These are phyloP conservation scores for Saturnia japonica DNA, from an alignment of 2,888 invertebrate species.

Conservation along the genomic window DNA sequence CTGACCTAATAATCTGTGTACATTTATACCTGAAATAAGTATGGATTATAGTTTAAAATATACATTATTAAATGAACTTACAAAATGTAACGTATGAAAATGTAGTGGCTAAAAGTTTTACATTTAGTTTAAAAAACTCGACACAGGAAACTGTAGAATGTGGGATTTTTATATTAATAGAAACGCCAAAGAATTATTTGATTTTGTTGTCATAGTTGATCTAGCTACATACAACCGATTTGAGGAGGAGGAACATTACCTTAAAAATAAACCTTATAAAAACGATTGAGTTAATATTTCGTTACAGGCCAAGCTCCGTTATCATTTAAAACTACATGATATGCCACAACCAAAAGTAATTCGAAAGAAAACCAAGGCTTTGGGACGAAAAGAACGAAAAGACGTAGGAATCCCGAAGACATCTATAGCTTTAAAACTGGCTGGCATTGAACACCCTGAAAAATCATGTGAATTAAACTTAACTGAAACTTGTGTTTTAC, in stretches of 20 bases:
- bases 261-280: not conserved
- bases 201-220: too few species aligned
- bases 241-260: too few species aligned
- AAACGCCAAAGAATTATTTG: too few species aligned
- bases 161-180: not conserved
- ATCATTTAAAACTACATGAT: slow-evolving; percentile 52
- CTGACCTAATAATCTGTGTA: too few species aligned
- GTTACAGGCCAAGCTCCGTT: slow-evolving; percentile 57
- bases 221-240: too few species aligned
- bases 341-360: slow-evolving; percentile 23
- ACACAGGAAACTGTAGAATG: not conserved
- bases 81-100: too few species aligned
- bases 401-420: slow-evolving; percentile 56
- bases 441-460: slow-evolving; percentile 46
- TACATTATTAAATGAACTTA: not conserved
- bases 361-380: slow-evolving; percentile 43
- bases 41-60: not conserved
- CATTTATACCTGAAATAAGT: too few species aligned
- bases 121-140: not conserved
- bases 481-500: slow-evolving; percentile 1
- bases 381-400: slow-evolving; percentile 60
- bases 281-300: not conserved
- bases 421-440: slow-evolving; percentile 60
- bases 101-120: too few species aligned
- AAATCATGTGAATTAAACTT: slow-evolving; percentile 22